Evolutionary conservation across 2,113 vertebrate genomes (phyloP).

Genomic region (Marmota monax): DNA sequence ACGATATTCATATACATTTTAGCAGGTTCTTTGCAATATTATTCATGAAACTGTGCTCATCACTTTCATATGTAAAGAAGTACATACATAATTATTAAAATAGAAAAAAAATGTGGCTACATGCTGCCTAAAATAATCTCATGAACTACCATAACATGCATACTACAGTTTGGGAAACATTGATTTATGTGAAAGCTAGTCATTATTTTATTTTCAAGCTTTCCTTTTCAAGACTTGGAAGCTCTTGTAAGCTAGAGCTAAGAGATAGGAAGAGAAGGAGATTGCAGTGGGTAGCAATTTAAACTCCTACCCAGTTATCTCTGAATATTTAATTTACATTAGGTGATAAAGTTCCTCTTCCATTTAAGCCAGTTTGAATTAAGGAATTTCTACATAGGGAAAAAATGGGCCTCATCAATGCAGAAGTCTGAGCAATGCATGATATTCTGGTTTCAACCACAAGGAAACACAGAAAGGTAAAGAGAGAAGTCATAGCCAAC

Average conservation of each 20-base stretch:
- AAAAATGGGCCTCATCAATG: background rate
- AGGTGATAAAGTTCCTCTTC: background rate
- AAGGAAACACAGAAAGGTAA: background rate
- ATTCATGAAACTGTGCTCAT: background rate
- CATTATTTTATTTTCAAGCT: background rate
- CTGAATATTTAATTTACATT: background rate
- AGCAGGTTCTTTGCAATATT: background rate
- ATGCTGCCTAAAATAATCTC: background rate
- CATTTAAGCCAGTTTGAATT: conserved; percentile 40
- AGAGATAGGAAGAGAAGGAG: background rate
- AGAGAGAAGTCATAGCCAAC: background rate
- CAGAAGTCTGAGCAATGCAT: background rate
- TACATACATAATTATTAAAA: conserved; percentile 1
- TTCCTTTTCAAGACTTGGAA: background rate
- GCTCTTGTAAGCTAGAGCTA: background rate
- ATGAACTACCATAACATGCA: background rate
- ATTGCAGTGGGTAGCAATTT: background rate
- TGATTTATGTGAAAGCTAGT: background rate
- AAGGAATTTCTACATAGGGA: background rate
- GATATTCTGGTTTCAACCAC: background rate
- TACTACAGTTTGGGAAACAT: background rate
- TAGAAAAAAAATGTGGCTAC: background rate
- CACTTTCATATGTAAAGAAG: background rate
- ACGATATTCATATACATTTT: conserved; percentile 31
- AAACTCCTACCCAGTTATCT: background rate